Conservation (phyloP, 2,888 invertebrate species). For the Drosophila siamana region DNA sequence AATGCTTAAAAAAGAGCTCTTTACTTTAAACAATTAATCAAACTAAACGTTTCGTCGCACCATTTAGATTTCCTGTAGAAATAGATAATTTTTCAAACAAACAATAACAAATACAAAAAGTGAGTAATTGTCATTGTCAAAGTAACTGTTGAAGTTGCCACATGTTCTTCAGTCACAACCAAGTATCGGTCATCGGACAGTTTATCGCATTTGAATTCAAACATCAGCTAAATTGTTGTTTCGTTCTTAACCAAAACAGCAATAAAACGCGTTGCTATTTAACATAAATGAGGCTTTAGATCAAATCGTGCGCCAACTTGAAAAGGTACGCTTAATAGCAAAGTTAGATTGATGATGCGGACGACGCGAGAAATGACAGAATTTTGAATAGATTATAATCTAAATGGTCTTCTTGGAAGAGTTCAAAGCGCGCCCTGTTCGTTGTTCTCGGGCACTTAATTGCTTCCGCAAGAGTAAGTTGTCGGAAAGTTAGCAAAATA, state of each 20-base stretch:
- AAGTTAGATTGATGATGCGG: neutral
- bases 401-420: slow-evolving; percentile 1
- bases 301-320: neutral
- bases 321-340: neutral
- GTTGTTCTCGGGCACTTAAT: neutral
- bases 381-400: neutral
- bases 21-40: too few species aligned
- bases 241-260: neutral
- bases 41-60: too few species aligned
- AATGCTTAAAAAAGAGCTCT: too few species aligned
- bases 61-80: too few species aligned
- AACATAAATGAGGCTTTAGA: neutral
- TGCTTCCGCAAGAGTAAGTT: neutral
- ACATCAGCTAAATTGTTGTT: neutral
- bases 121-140: neutral
- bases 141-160: neutral
- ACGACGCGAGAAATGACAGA: neutral
- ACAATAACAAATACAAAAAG: too few species aligned
- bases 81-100: too few species aligned
- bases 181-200: neutral
- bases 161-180: neutral
- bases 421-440: neutral
- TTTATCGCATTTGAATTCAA: neutral
- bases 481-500: slow-evolving; percentile 38
- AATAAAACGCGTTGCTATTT: neutral